These are phyloP conservation scores for Otolemur crassicaudatus DNA, from an alignment of 2,797 vertebrate genomes.

Conservation along the genomic window DNA sequence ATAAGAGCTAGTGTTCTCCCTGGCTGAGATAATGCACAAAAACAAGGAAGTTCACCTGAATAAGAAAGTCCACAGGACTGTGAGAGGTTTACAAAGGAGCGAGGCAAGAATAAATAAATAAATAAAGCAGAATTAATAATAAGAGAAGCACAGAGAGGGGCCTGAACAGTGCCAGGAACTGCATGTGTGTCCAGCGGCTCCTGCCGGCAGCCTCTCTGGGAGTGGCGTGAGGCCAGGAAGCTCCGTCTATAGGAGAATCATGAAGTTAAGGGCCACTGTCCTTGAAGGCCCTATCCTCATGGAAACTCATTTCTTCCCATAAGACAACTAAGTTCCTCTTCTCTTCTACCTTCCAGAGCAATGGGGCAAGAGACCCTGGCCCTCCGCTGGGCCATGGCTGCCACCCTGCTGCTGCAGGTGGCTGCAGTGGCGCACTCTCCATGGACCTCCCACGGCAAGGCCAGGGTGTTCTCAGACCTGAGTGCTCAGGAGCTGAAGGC, in stretches of 20 bases:
- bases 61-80: not conserved
- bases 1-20: not conserved
- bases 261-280: accelerated
- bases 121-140: not conserved
- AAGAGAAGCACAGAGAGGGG: not conserved
- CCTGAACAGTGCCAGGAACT: accelerated
- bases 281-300: no score
- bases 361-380: not conserved
- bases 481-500: constrained; percentile 89
- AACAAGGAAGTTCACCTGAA: not conserved
- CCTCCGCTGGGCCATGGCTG: not conserved
- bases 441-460: not conserved
- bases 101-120: not conserved
- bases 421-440: accelerated
- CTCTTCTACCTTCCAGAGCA: not conserved
- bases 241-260: not conserved
- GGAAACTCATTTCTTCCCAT: not conserved
- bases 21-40: not conserved
- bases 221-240: not conserved
- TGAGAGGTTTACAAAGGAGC: not conserved
- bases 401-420: not conserved
- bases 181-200: not conserved
- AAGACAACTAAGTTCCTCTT: not conserved
- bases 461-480: constrained; percentile 93
- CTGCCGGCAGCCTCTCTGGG: not conserved